These are phyloP conservation scores for Melospiza georgiana DNA, from an alignment of 2,113 vertebrate species.

Conservation along the genomic window DNA sequence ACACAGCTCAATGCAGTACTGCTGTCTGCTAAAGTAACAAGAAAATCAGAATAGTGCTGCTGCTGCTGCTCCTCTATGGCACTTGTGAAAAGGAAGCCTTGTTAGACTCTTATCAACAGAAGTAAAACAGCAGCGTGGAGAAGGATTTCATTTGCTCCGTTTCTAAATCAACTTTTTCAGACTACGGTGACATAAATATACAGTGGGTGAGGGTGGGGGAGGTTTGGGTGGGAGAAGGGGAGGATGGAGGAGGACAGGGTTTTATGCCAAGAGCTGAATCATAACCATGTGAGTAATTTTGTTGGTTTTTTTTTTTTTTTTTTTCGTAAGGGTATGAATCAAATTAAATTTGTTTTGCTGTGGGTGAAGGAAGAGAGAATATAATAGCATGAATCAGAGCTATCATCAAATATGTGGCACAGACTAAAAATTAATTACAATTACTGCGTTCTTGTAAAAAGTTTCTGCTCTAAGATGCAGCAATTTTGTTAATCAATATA, in stretches of 20 bases:
- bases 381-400: slow-evolving; percentile 87
- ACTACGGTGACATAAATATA: slow-evolving; percentile 65
- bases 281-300: slow-evolving; percentile 80
- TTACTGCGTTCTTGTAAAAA: slow-evolving; percentile 62
- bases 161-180: slow-evolving; percentile 72
- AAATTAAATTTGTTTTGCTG: slow-evolving; percentile 84
- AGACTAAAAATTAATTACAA: slow-evolving; percentile 78
- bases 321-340: slow-evolving; percentile 77
- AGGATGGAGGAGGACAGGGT: slow-evolving; percentile 63
- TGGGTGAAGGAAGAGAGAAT: slow-evolving; percentile 79
- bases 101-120: not conserved
- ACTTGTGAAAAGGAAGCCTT: slow-evolving; percentile 3
- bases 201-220: slow-evolving; percentile 70
- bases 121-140: slow-evolving; percentile 43
- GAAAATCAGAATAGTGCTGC: not conserved
- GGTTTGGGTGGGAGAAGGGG: slow-evolving; percentile 71
- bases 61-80: not conserved
- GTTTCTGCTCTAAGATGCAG: slow-evolving; percentile 47
- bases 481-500: slow-evolving; percentile 66
- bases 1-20: not conserved
- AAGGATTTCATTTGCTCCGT: slow-evolving; percentile 63
- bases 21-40: slow-evolving; percentile 40
- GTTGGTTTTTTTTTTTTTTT: not conserved
- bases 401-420: slow-evolving; percentile 79
- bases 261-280: slow-evolving; percentile 80